Percentiles rank a stretch among this genome's conserved stretches.
Evolutionary conservation across 1,140 invertebrate species (phyloP).

Genomic region (Drosophila lacertosa): DNA sequence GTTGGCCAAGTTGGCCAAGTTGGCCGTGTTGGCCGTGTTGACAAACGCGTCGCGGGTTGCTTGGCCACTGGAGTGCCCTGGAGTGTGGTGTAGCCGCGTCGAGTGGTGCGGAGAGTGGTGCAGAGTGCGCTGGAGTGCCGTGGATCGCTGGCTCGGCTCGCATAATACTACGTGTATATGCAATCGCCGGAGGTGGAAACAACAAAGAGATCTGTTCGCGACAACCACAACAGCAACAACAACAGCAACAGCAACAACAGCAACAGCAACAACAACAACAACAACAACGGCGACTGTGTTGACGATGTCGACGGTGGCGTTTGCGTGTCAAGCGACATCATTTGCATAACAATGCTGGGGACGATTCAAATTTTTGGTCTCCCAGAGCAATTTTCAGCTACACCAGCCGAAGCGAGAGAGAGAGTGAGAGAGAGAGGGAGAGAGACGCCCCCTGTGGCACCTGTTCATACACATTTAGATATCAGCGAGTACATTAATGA

Average conservation of each 20-base stretch:
- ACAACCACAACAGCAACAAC: slow-evolving; percentile 44
- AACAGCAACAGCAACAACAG: slow-evolving; percentile 15
- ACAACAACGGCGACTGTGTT: slow-evolving; percentile 23
- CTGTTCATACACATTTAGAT: slow-evolving; percentile 49
- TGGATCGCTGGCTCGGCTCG: slow-evolving; percentile 22
- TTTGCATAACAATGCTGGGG: slow-evolving; percentile 82
- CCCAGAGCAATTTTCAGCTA: slow-evolving; percentile 75
- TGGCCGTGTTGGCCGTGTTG: slow-evolving; percentile 10
- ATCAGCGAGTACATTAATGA: slow-evolving; percentile 55
- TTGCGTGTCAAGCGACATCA: slow-evolving; percentile 80
- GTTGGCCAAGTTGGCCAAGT: no score
- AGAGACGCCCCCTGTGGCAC: slow-evolving; percentile 58
- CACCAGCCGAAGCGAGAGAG: slow-evolving; percentile 9
- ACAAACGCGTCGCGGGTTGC: slow-evolving; percentile 22
- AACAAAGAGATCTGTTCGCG: slow-evolving; percentile 74
- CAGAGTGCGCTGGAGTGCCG: neutral
- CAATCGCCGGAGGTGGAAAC: slow-evolving; percentile 63
- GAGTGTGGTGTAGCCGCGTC: neutral
- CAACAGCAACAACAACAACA: slow-evolving; percentile 12
- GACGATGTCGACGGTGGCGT: slow-evolving; percentile 48
- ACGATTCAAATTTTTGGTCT: slow-evolving; percentile 81
- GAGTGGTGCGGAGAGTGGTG: slow-evolving; percentile 7
- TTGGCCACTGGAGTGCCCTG: slow-evolving; percentile 11
- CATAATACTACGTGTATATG: slow-evolving; percentile 54
- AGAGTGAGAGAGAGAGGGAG: slow-evolving; percentile 13